Conservation (phyloP, 2,888 invertebrate species). For the Reticulitermes lucifugus region DNA sequence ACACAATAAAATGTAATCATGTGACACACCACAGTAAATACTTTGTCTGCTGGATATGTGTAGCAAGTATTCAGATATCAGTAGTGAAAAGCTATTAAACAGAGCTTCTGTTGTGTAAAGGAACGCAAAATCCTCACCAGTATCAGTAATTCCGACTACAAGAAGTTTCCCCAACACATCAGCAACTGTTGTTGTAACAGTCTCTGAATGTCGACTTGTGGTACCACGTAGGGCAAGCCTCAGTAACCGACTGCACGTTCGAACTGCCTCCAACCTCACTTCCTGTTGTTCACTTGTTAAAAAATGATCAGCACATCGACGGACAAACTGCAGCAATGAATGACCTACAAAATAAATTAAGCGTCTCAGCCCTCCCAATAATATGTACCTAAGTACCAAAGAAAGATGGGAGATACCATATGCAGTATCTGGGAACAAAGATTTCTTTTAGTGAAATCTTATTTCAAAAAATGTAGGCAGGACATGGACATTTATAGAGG, state of each 20-base stretch:
- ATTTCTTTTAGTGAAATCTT: no score
- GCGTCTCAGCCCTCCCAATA: no score
- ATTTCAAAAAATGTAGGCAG: no score
- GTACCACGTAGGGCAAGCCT: constrained; percentile 79
- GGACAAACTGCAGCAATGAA: constrained; percentile 90
- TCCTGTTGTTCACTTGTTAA: constrained; percentile 92
- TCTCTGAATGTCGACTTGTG: constrained; percentile 77
- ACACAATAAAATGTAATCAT: no score
- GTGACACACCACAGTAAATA: no score
- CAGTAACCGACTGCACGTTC: constrained; percentile 90
- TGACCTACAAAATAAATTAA: constrained; percentile 67
- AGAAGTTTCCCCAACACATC: constrained; percentile 92
- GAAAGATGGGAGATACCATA: no score
- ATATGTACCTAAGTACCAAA: no score
- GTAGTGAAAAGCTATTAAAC: no score
- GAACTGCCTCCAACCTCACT: constrained; percentile 93
- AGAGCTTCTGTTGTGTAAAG: neutral
- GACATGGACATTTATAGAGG: no score
- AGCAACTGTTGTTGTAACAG: constrained; percentile 91
- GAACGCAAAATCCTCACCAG: constrained; percentile 64
- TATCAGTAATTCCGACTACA: constrained; percentile 94
- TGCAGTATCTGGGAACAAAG: no score
- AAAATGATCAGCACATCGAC: constrained; percentile 92
- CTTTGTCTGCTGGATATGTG: no score
- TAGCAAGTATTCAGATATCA: no score